Conservation (phyloP, 2,888 invertebrate genomes). For the Priocnemis perturbator region DNA sequence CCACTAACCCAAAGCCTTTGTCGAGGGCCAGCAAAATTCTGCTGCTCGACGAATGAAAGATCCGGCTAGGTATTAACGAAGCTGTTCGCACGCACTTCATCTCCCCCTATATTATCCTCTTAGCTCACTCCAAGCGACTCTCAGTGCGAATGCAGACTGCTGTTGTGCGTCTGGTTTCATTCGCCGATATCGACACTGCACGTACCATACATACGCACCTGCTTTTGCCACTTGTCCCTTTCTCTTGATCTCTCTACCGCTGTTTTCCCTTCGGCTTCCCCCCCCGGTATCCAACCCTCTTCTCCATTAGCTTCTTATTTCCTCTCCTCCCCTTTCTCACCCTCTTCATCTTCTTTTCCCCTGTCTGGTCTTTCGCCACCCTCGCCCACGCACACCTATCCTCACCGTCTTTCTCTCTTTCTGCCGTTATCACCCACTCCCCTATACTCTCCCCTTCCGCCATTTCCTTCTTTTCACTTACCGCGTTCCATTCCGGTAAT, state of each 20-base stretch:
- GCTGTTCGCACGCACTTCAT: no score
- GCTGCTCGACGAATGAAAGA: no score
- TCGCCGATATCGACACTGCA: not conserved
- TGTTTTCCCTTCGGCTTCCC: constrained; percentile 5
- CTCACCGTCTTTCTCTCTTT: not conserved
- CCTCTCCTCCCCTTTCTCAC: not conserved
- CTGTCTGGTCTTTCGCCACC: not conserved
- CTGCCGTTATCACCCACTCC: not conserved
- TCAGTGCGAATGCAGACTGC: not conserved
- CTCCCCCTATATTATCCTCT: constrained; percentile 4
- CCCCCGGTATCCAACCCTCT: not conserved
- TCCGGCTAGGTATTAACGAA: no score
- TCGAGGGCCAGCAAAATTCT: no score
- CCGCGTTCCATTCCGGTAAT: not conserved
- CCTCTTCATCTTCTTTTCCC: not conserved
- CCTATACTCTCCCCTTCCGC: not conserved
- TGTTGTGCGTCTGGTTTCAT: not conserved
- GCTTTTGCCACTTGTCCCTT: not conserved
- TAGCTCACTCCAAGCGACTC: not conserved
- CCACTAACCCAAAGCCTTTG: no score
- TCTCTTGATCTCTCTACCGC: not conserved
- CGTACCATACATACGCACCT: not conserved
- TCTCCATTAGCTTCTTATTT: not conserved
- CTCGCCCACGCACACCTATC: not conserved
- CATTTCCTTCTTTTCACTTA: not conserved